Percentiles rank a stretch among this genome's conserved stretches.
These are phyloP conservation scores for Ascidia mentula DNA, from an alignment of 23 tunicate species.

Conservation along the genomic window DNA sequence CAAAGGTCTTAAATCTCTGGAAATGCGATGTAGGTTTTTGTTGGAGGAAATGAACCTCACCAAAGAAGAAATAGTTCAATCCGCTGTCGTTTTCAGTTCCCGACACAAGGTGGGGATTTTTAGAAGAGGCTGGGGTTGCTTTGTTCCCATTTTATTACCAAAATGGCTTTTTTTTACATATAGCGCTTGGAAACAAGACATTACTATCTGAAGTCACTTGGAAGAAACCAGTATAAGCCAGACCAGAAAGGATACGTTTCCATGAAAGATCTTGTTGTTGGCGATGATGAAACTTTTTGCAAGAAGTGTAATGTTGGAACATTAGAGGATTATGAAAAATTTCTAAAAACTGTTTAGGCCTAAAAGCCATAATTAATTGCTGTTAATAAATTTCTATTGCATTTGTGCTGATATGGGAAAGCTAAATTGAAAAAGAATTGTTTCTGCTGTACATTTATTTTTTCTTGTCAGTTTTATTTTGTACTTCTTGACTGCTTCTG, in stretches of 20 bases:
- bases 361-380: too few relatives aligned
- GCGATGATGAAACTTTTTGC: constrained; percentile 59
- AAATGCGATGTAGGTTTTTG: constrained; percentile 40
- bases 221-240: constrained; percentile 43
- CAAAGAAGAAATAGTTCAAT: constrained; percentile 37
- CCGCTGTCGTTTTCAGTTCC: neutral
- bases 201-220: constrained; percentile 39
- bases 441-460: too few relatives aligned
- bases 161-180: neutral
- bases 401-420: too few relatives aligned
- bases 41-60: constrained; percentile 48
- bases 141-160: neutral
- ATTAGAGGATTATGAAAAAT: constrained; percentile 34
- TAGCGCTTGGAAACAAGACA: constrained; percentile 52
- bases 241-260: constrained; percentile 66
- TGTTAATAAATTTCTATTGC: too few relatives aligned
- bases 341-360: constrained; percentile 51
- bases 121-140: neutral
- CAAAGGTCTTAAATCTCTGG: constrained; percentile 44
- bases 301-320: constrained; percentile 41
- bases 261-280: constrained; percentile 21
- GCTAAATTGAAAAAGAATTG: too few relatives aligned
- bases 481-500: too few relatives aligned
- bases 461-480: too few relatives aligned
- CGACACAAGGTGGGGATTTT: neutral